phyloP scores from a whole-genome alignment of 2,113 vertebrate genomes.

The Mirza zaza region DNA sequence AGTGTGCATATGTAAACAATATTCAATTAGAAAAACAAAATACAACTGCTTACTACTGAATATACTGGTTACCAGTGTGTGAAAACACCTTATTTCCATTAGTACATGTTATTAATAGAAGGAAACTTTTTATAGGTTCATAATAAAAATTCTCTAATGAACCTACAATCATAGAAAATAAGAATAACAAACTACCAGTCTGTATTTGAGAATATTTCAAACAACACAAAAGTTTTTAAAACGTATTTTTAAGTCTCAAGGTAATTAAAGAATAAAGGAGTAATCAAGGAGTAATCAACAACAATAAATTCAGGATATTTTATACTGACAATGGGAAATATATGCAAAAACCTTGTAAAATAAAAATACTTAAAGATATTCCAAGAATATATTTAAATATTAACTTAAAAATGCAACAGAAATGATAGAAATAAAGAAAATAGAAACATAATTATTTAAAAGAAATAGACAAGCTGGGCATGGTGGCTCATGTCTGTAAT shows the following conservation, averaged over 20 bases:
- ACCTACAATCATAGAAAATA: background rate
- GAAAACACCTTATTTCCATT: background rate
- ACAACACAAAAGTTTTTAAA: background rate
- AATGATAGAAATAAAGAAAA: background rate
- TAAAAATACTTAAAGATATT: background rate
- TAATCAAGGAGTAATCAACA: background rate
- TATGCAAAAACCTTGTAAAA: background rate
- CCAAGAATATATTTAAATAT: background rate
- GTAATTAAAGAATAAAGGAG: background rate
- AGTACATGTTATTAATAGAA: background rate
- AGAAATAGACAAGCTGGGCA: background rate
- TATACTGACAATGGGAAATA: background rate
- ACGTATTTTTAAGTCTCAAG: constrained; percentile 17
- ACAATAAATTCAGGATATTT: background rate
- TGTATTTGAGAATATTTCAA: background rate
- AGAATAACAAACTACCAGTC: background rate
- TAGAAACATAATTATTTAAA: background rate
- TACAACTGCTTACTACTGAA: background rate
- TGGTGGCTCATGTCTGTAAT: too few species aligned
- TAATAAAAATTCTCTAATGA: background rate
- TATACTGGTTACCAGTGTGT: background rate
- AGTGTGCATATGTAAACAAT: background rate
- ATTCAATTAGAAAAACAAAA: background rate
- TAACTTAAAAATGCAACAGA: background rate
- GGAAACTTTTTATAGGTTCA: background rate